A percentile compares a stretch with the other conserved stretches of the same genome.
Conservation (phyloP, 2,113 vertebrate genomes). For the Python bivittatus region DNA sequence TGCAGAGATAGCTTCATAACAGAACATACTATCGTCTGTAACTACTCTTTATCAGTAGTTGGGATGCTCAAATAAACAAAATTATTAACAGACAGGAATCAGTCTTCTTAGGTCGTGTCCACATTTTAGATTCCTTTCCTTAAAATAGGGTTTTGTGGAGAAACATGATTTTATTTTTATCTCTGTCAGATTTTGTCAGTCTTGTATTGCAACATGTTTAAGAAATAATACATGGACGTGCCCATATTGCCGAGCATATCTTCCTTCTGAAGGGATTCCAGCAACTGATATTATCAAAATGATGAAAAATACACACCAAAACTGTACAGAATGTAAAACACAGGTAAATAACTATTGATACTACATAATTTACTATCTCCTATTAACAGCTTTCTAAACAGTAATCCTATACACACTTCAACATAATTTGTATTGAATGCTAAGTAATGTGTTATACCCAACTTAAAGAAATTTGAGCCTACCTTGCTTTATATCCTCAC, state of each 20-base stretch:
- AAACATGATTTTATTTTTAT: constrained; percentile 5
- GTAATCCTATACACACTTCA: not conserved
- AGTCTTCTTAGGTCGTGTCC: constrained; percentile 1
- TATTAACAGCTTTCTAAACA: not conserved
- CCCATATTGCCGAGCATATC: constrained; percentile 59
- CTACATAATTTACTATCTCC: constrained; percentile 6
- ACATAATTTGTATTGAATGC: not conserved
- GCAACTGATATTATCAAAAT: constrained; percentile 64
- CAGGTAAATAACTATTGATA: constrained; percentile 42
- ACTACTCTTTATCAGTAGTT: constrained; percentile 3
- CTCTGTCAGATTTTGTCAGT: constrained; percentile 64
- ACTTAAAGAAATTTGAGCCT: not conserved
- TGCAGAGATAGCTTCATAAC: not conserved
- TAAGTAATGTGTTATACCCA: not conserved
- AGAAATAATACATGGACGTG: constrained; percentile 57
- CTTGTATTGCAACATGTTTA: constrained; percentile 62
- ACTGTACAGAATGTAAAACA: constrained; percentile 63
- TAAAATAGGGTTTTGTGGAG: not conserved
- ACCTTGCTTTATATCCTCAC: not conserved
- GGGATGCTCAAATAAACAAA: not conserved
- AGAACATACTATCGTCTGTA: not conserved
- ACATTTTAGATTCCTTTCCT: not conserved
- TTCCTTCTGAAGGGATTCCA: constrained; percentile 65
- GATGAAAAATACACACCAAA: constrained; percentile 59
- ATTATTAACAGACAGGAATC: constrained; percentile 4